These are phyloP conservation scores for Hapalemur alaotrensis DNA, from an alignment of 2,797 vertebrate genomes.

Conservation along the genomic window DNA sequence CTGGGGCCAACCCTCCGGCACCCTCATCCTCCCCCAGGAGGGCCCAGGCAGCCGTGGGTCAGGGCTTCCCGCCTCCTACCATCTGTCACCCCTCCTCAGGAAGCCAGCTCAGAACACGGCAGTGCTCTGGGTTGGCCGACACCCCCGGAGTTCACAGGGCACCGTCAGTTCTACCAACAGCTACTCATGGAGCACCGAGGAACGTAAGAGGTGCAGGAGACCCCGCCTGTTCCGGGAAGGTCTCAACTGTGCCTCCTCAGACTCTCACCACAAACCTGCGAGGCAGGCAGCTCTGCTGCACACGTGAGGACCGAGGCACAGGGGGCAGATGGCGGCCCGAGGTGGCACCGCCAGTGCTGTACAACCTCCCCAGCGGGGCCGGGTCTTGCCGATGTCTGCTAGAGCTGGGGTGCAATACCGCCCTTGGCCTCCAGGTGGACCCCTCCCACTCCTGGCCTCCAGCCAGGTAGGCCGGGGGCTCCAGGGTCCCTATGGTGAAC, in stretches of 20 bases:
- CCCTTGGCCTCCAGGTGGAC: neutral
- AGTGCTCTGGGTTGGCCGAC: fast-evolving
- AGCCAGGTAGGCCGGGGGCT: neutral
- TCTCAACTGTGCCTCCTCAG: neutral
- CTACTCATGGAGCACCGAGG: fast-evolving
- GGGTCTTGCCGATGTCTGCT: fast-evolving
- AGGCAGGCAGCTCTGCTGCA: fast-evolving
- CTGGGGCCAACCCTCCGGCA: neutral
- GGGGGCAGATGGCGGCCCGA: fast-evolving
- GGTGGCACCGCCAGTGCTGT: fast-evolving
- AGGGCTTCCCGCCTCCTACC: too few species aligned
- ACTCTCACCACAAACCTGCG: neutral
- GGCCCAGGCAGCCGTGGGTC: neutral
- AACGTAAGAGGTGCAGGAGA: fast-evolving
- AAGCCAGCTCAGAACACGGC: neutral
- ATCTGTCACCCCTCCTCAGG: neutral
- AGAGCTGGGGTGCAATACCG: neutral
- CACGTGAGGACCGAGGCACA: neutral
- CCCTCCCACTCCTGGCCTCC: fast-evolving
- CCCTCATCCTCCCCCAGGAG: neutral
- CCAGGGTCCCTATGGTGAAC: fast-evolving
- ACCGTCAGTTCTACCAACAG: neutral
- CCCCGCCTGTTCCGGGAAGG: fast-evolving
- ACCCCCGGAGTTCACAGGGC: too few species aligned
- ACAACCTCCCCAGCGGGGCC: fast-evolving